phyloP scores from a whole-genome alignment of 2,113 vertebrate species.

The Bucco capensis region DNA sequence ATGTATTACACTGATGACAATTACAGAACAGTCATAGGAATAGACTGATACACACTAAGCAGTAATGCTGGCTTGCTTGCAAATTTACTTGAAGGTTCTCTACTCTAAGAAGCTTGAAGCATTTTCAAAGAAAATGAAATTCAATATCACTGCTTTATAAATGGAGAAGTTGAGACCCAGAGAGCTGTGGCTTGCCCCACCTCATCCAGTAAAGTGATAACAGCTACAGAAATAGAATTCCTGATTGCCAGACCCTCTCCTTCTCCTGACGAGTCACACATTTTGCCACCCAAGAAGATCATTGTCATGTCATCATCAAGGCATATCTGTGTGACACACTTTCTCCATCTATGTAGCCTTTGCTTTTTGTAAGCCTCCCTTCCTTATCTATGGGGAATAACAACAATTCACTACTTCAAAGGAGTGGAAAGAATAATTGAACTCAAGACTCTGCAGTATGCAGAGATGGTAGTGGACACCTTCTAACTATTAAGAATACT shows the following conservation, averaged over 20 bases:
- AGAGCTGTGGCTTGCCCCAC: not conserved
- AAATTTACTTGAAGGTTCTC: not conserved
- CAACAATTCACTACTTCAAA: constrained; percentile 35
- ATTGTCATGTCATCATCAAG: constrained; percentile 25
- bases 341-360: not conserved
- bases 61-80: not conserved
- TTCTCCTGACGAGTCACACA: not conserved
- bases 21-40: not conserved
- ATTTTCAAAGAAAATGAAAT: not conserved
- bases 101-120: not conserved
- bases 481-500: not conserved
- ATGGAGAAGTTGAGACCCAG: not conserved
- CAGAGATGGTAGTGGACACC: not conserved
- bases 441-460: not conserved
- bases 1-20: not conserved
- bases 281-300: constrained; percentile 28
- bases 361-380: constrained; percentile 47
- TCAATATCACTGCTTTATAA: not conserved
- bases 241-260: constrained; percentile 9
- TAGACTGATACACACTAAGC: not conserved
- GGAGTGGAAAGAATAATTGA: not conserved
- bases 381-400: constrained; percentile 38
- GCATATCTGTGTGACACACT: not conserved
- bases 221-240: constrained; percentile 52
- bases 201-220: constrained; percentile 19